Base-by-base conservation (phyloP, 2,797 vertebrate genomes). In the Protosalanx chinensis region DNA sequence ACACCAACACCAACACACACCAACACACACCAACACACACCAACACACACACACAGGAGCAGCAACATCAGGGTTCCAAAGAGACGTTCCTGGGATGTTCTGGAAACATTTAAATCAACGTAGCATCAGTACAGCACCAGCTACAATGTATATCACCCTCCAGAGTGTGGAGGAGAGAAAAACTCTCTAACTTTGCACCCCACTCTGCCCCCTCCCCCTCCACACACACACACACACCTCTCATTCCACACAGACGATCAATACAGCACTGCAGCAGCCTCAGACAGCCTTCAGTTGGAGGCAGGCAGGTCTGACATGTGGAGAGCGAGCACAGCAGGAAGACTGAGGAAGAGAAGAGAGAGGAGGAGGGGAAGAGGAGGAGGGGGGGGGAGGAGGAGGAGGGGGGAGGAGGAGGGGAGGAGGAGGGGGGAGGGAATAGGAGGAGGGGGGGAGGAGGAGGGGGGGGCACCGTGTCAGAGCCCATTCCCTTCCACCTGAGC, bases 301-400 rank as follows among this genome's bases (percentile, higher is more conserved):
- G 66, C 15, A 29, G 30, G 57, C 32, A 57, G 35, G 66, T 57
- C 18, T 56, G 66, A 32, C 51, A 10, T 4, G 29, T 6, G 6
- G n/a, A 20, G n/a, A n/a, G n/a, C n/a, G n/a, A 27, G 18, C 57
- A 59, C n/a, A 10, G 18, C n/a, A n/a, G 6, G n/a, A 57, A 57
- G 56, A 59, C 18, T 1, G 18, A 56, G 30, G 32, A 57, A 35
- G n/a, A n/a, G n/a, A 68, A 32, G 16, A 67, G 33, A 56, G 18
- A 56, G 2, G 32, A 15, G 23, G 67, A 33, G 56, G 29, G 12
- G n/a, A 20, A 32, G 15, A 1, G 57, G 29, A 6, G 33, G 18
- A 18, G 18, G 30, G 7, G n/a, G 32, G 20, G 70, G 60, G 71
- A 41, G 27, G 79, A 76, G 73, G 46, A 12, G 18, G 16, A n/a